Percentiles rank a stretch among this genome's conserved stretches.
These are phyloP conservation scores for Listronotus bonariensis DNA, from an alignment of 1,140 invertebrate species.

Conservation along the genomic window DNA sequence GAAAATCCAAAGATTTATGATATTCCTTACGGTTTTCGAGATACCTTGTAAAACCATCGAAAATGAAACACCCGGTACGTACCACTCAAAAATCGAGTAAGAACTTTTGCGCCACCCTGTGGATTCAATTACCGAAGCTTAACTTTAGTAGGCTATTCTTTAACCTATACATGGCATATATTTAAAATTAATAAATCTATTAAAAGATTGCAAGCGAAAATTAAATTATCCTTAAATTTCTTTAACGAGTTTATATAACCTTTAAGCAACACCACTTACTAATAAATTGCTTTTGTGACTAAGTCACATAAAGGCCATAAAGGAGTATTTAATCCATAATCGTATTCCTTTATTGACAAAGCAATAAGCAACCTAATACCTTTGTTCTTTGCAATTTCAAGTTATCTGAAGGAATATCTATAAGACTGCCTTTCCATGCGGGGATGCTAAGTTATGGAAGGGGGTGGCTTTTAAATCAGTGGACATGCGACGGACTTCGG, in stretches of 20 bases:
- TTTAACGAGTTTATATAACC: conserved; percentile 7
- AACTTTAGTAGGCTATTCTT: too few relatives aligned
- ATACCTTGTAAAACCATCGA: too few relatives aligned
- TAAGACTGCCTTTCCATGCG: conserved; percentile 30
- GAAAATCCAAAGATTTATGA: too few relatives aligned
- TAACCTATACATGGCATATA: too few relatives aligned
- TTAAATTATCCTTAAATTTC: too few relatives aligned
- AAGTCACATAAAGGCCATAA: conserved; percentile 22
- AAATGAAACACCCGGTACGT: too few relatives aligned
- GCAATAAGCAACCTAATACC: conserved; percentile 37
- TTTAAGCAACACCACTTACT: conserved; percentile 14
- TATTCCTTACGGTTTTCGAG: too few relatives aligned
- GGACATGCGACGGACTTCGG: conserved; percentile 43
- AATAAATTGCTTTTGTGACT: conserved; percentile 31
- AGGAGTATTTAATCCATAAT: conserved; percentile 36
- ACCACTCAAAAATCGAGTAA: too few relatives aligned
- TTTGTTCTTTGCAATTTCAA: conserved; percentile 39
- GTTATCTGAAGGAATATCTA: conserved; percentile 33
- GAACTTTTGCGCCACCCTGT: too few relatives aligned
- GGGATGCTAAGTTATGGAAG: conserved; percentile 39
- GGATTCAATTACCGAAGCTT: too few relatives aligned
- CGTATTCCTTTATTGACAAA: conserved; percentile 38
- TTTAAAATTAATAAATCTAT: too few relatives aligned
- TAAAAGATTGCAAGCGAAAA: too few relatives aligned
- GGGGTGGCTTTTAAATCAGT: conserved; percentile 43